Conservation (phyloP, 2,113 vertebrate genomes). For the Orycteropus afer region DNA sequence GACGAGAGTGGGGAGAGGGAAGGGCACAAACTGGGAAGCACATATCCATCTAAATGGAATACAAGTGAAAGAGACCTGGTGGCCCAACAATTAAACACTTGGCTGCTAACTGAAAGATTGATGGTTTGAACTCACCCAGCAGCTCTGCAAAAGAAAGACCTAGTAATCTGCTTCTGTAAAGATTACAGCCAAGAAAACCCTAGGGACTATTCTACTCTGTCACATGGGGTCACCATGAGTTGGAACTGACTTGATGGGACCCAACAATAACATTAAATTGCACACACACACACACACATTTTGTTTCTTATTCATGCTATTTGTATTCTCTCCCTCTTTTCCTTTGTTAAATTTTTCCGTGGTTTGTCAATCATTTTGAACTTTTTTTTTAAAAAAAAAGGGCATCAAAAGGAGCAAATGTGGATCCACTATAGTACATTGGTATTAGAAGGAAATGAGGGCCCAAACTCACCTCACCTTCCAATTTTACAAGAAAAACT, state of each 20-base stretch:
- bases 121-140: neutral
- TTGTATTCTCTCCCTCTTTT: too few species aligned
- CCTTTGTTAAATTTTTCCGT: too few species aligned
- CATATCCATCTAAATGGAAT: neutral
- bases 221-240: neutral
- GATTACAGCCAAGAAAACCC: neutral
- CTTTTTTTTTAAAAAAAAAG: too few species aligned
- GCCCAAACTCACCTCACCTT: neutral
- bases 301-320: too few species aligned
- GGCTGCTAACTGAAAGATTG: neutral
- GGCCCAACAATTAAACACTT: neutral
- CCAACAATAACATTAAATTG: neutral
- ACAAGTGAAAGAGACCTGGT: neutral
- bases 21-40: neutral
- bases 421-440: fast-evolving
- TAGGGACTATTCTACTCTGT: neutral
- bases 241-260: neutral
- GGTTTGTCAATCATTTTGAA: too few species aligned
- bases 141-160: neutral
- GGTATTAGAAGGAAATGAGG: neutral
- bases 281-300: too few species aligned
- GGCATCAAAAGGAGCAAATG: neutral
- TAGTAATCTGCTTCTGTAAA: neutral
- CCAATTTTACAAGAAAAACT: conserved; percentile 26
- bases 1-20: neutral